These are phyloP conservation scores for Steinernema carpocapsae DNA, from an alignment of 2,888 invertebrate species.

Conservation along the genomic window DNA sequence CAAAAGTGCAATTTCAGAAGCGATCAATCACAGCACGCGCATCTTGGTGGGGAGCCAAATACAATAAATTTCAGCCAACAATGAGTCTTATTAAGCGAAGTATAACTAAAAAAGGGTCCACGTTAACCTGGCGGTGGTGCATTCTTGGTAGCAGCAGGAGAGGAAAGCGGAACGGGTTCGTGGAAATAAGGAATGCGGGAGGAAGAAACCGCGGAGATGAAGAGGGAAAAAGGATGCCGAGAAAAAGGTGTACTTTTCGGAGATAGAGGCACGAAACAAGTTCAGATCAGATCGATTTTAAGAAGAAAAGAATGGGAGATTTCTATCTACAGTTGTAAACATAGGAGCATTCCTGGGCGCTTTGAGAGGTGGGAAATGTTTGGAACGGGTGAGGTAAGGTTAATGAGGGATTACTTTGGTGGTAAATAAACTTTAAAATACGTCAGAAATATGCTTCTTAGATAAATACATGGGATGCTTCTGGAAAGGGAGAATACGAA, in stretches of 20 bases:
- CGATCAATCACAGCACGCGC: constrained; percentile 14
- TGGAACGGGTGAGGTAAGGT: too few relatives aligned
- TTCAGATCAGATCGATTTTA: background rate
- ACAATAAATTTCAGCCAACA: background rate
- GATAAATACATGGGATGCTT: too few relatives aligned
- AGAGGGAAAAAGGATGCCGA: constrained; percentile 10
- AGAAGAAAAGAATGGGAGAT: too few relatives aligned
- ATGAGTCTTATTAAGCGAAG: too few relatives aligned
- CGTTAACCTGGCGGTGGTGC: background rate
- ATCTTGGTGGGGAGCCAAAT: background rate
- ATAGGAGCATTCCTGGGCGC: too few relatives aligned
- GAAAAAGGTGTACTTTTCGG: background rate
- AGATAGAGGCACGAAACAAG: background rate
- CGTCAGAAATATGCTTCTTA: too few relatives aligned
- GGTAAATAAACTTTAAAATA: too few relatives aligned
- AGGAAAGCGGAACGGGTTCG: constrained; percentile 8
- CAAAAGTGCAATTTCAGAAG: constrained; percentile 19
- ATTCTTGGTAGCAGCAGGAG: background rate
- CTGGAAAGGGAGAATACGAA: too few relatives aligned
- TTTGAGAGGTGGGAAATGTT: too few relatives aligned
- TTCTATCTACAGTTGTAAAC: too few relatives aligned
- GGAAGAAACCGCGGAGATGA: background rate
- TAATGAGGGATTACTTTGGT: too few relatives aligned
- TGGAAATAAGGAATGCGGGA: background rate
- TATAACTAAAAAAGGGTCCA: too few relatives aligned